Percentiles rank a stretch among this genome's conserved stretches.
phyloP scores from a whole-genome alignment of 2,888 invertebrate species.

The Xylota segnis region DNA sequence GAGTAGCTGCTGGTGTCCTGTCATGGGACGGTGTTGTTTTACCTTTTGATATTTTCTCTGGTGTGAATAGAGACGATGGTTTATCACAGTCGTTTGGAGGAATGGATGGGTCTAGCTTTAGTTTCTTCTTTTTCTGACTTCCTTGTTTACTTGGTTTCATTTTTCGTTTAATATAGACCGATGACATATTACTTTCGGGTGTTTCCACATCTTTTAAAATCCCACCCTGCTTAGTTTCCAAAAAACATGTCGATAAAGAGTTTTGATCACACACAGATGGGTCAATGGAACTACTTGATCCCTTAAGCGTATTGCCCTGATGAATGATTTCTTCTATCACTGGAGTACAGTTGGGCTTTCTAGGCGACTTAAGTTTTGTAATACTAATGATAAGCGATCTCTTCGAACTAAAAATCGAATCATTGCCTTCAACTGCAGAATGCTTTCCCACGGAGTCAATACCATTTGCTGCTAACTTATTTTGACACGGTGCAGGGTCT shows the following conservation, averaged over 20 bases:
- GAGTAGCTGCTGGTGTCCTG: conserved; percentile 32
- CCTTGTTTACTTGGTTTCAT: background rate
- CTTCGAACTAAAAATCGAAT: background rate
- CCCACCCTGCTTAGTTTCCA: background rate
- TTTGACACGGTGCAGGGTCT: background rate
- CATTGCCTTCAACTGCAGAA: background rate
- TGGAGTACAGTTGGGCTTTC: background rate
- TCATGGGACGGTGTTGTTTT: conserved; percentile 8
- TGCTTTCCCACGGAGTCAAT: background rate
- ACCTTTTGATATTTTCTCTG: background rate
- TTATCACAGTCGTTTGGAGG: conserved; percentile 7
- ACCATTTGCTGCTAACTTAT: background rate
- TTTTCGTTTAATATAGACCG: conserved; percentile 14
- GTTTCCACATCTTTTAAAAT: too few species aligned
- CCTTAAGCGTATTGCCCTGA: background rate
- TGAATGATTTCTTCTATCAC: background rate
- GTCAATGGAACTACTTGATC: background rate
- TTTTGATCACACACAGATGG: background rate
- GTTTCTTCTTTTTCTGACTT: conserved; percentile 8
- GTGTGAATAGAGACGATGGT: background rate
- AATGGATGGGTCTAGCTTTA: conserved; percentile 4
- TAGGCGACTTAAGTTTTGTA: background rate
- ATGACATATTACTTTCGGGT: too few species aligned
- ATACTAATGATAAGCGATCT: conserved; percentile 6
- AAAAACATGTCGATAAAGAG: background rate